A percentile compares a stretch with the other conserved stretches of the same genome.
These are phyloP conservation scores for Chiroxiphia lanceolata DNA, from an alignment of 2,797 vertebrate genomes.

Conservation along the genomic window DNA sequence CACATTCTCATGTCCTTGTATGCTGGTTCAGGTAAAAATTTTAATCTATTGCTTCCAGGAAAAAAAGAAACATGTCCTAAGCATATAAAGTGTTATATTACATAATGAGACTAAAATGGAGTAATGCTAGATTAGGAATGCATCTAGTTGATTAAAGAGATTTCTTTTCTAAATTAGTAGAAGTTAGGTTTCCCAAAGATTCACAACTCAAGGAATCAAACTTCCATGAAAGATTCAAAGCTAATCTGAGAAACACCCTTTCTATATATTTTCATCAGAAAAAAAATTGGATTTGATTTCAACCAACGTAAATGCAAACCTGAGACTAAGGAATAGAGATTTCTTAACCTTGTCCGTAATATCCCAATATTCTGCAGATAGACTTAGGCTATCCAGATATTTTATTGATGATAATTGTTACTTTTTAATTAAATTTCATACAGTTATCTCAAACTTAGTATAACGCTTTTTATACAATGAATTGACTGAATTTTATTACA, in stretches of 20 bases:
- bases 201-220: not conserved
- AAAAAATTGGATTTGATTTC: not conserved
- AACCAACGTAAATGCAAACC: not conserved
- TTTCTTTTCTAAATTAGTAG: not conserved
- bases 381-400: not conserved
- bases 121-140: not conserved
- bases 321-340: not conserved
- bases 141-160: not conserved
- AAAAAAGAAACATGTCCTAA: not conserved
- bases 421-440: not conserved
- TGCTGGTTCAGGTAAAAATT: not conserved
- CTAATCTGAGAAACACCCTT: not conserved
- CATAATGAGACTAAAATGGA: not conserved
- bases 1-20: not conserved
- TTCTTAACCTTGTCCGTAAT: not conserved
- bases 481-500: not conserved
- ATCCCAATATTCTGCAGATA: not conserved
- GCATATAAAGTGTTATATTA: not conserved
- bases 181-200: not conserved
- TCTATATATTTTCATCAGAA: not conserved
- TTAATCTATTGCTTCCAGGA: not conserved
- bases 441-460: not conserved
- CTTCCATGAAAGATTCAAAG: not conserved
- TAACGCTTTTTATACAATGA: not conserved
- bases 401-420: not conserved